Percentiles rank a stretch among this genome's conserved stretches.
Evolutionary conservation across 2,888 invertebrate genomes (phyloP).

Genomic region (Phalera bucephala): DNA sequence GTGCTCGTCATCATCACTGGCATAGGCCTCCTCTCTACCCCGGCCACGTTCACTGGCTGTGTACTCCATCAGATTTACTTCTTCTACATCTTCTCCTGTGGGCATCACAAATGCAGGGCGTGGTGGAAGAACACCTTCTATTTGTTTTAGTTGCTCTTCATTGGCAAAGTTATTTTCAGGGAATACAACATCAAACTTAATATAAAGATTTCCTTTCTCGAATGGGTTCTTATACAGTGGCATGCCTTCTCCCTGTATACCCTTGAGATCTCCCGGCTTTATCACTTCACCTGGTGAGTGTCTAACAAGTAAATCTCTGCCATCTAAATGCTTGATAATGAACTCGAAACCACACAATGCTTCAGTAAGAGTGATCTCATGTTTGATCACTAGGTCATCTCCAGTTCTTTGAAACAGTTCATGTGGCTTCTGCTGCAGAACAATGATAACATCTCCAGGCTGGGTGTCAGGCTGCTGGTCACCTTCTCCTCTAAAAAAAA

Average conservation of each 20-base stretch:
- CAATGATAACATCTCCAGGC: constrained; percentile 94
- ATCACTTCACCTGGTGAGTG: constrained; percentile 92
- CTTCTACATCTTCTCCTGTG: constrained; percentile 91
- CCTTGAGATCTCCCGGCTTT: constrained; percentile 90
- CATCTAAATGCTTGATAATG: constrained; percentile 94
- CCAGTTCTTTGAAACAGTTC: constrained; percentile 90
- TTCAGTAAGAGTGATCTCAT: constrained; percentile 91
- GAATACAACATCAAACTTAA: constrained; percentile 93
- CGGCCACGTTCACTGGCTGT: constrained; percentile 84
- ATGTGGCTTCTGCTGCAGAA: constrained; percentile 92
- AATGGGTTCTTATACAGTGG: constrained; percentile 92
- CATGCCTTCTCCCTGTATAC: constrained; percentile 95
- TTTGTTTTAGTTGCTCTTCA: constrained; percentile 84
- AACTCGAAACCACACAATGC: constrained; percentile 95
- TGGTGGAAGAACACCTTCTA: constrained; percentile 90
- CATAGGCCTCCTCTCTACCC: constrained; percentile 87
- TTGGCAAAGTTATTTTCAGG: constrained; percentile 91
- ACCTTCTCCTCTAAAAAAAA: constrained; percentile 93
- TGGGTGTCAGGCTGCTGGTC: constrained; percentile 94
- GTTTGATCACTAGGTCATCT: constrained; percentile 88
- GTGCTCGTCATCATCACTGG: constrained; percentile 85
- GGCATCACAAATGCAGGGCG: constrained; percentile 88
- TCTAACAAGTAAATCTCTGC: constrained; percentile 90
- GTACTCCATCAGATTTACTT: constrained; percentile 91
- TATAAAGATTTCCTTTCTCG: constrained; percentile 93